Evolutionary conservation across 1,140 invertebrate genomes (phyloP), one percentile per base, ranked within the genome.

Genomic region (Heliconius himera): DNA sequence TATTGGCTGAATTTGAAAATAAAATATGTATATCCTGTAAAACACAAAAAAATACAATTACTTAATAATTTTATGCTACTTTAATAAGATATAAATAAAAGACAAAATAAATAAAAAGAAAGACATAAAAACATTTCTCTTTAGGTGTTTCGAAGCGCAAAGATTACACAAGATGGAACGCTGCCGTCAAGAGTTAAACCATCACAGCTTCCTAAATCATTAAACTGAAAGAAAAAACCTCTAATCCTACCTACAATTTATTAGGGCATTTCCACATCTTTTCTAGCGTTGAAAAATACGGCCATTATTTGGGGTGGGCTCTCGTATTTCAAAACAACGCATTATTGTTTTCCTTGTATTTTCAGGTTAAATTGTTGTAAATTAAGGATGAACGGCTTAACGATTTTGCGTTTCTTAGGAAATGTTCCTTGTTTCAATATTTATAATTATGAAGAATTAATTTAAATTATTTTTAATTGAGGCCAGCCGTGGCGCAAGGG

Each of bases 251-350:
- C 75, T 76, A 84, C 83, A 89, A 93, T 92, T 91, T 92, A 89
- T 91, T 88, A 91, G 87, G 86, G 85, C 84, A 83, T 84, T 87
- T 87, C 81, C 84, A 76, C 85, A 83, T 49, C 83, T 85, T 38
- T 36, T 71, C 29, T 71, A 71, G 70, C 36, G 70, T 36, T 36
- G 29, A 71, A 38, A 71, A 66, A 66, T 60, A 26, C 56, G 56
- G n/a, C 70, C 70, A 71, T 71, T 71, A 71, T 71, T 71, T 71
- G 38, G 91, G 85, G 87, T 83, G 85, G 83, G 81, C 51, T 81
- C 82, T 87, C 89, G 84, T 94, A 92, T 92, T 92, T 93, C 92
- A 93, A 91, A 94, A 91, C 89, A 93, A 90, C 92, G 89, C 90
- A 89, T 94, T 94, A 93, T 90, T 94, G 90, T 91, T 92, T 92